These are phyloP conservation scores for Leiothrix lutea DNA, from an alignment of 2,113 vertebrate species.

Conservation along the genomic window DNA sequence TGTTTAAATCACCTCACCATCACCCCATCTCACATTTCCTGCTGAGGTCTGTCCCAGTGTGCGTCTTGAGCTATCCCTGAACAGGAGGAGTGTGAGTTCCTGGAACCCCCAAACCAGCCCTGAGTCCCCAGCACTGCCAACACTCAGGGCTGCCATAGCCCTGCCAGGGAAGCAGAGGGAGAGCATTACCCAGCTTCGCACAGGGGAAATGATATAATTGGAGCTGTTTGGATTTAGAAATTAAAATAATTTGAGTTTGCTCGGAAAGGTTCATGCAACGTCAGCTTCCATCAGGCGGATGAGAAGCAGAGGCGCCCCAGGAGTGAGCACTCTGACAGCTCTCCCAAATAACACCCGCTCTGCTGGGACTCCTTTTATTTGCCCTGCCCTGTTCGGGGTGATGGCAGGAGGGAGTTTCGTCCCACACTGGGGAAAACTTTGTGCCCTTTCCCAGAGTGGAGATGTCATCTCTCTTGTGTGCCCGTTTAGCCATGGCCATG, in stretches of 20 bases:
- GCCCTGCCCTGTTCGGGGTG: neutral
- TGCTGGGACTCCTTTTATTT: neutral
- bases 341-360: conserved; percentile 26
- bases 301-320: conserved; percentile 55
- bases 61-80: neutral
- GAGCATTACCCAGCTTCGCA: conserved; percentile 25
- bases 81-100: neutral
- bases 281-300: conserved; percentile 61
- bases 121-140: neutral
- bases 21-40: neutral
- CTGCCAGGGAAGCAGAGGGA: conserved; percentile 14
- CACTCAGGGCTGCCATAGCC: neutral
- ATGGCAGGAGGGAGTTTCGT: neutral
- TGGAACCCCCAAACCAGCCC: neutral
- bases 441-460: neutral
- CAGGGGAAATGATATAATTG: conserved; percentile 68
- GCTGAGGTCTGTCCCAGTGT: neutral
- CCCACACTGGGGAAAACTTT: neutral
- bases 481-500: neutral
- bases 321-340: conserved; percentile 46
- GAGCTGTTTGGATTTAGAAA: conserved; percentile 71
- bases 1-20: neutral
- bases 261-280: conserved; percentile 60
- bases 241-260: conserved; percentile 69
- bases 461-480: neutral